Conservation (phyloP, 2,113 vertebrate species). For the Corvus hawaiiensis region DNA sequence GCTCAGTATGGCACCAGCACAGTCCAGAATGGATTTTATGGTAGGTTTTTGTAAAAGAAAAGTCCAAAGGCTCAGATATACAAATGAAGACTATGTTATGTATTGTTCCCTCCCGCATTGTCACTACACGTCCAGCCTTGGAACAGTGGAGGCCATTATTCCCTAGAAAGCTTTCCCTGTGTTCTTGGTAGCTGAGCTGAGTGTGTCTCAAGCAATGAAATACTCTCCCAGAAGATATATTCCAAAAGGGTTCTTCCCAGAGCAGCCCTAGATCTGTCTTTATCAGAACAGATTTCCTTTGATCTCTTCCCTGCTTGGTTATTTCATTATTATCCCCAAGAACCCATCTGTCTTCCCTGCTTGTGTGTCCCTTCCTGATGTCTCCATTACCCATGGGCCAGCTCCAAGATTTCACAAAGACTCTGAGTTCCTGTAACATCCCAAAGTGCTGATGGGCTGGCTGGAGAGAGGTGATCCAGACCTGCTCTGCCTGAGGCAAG, state of each 20-base stretch:
- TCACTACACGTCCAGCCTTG: background rate
- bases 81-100: background rate
- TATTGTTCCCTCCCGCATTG: background rate
- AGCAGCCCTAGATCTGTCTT: background rate
- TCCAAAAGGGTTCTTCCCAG: background rate
- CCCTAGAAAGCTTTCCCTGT: background rate
- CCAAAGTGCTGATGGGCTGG: background rate
- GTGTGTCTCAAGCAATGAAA: background rate
- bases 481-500: background rate
- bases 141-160: background rate
- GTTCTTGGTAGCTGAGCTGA: background rate
- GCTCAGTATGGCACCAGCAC: constrained; percentile 58
- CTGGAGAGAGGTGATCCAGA: background rate
- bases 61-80: background rate
- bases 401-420: background rate
- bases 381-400: background rate
- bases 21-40: constrained; percentile 66
- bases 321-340: background rate
- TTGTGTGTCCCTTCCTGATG: background rate
- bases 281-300: background rate
- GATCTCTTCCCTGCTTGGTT: background rate
- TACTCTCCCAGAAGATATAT: background rate
- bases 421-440: background rate
- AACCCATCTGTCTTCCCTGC: background rate
- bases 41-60: constrained; percentile 34